Percentiles rank a stretch among this genome's conserved stretches.
phyloP scores from a whole-genome alignment of 2,888 invertebrate genomes.

The Agrotis clavis region DNA sequence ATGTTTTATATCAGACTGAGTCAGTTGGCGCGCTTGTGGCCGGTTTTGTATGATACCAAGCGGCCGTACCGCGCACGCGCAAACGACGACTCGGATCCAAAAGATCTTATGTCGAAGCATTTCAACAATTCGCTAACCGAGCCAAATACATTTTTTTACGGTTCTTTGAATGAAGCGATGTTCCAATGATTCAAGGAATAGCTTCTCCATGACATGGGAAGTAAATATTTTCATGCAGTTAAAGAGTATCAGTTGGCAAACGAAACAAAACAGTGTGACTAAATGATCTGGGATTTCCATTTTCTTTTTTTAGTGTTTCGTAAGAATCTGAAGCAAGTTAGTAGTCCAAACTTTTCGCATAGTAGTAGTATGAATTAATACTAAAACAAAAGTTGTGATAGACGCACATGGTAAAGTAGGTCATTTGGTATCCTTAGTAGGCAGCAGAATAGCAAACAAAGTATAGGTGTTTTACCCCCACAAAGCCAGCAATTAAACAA shows the following conservation, averaged over 20 bases:
- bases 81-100: constrained; percentile 67
- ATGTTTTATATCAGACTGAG: constrained; percentile 90
- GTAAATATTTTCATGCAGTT: constrained; percentile 69
- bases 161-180: constrained; percentile 71
- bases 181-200: constrained; percentile 85
- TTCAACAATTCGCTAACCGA: constrained; percentile 82
- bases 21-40: constrained; percentile 84
- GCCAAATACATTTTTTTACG: constrained; percentile 83
- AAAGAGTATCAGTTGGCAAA: constrained; percentile 71
- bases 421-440: constrained; percentile 67
- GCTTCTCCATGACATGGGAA: constrained; percentile 78
- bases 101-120: constrained; percentile 81
- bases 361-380: constrained; percentile 2
- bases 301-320: constrained; percentile 48
- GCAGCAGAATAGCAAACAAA: constrained; percentile 66
- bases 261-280: constrained; percentile 60
- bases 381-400: constrained; percentile 43
- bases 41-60: constrained; percentile 87
- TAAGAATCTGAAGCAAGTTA: constrained; percentile 42
- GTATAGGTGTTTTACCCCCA: constrained; percentile 58
- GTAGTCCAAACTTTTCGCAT: constrained; percentile 19
- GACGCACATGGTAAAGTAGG: constrained; percentile 70
- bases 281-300: constrained; percentile 61
- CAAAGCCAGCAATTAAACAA: constrained; percentile 57
- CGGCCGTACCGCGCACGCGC: constrained; percentile 87